Evolutionary conservation across 2,113 vertebrate genomes (phyloP).

Genomic region (Cololabis saira): DNA sequence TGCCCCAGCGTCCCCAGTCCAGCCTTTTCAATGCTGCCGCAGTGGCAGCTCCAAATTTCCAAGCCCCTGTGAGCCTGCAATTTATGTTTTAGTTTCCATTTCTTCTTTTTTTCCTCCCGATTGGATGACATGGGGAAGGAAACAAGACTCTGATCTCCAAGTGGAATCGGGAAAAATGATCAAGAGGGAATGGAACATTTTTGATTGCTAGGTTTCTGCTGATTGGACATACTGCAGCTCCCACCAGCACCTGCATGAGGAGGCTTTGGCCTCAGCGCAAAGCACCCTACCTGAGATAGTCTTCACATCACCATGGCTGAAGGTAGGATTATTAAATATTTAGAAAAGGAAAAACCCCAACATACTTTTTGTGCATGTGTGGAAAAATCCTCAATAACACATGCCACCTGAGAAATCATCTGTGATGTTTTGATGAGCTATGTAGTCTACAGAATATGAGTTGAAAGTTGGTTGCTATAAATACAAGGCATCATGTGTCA

Average conservation of each 20-base stretch:
- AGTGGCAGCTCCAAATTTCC: slow-evolving; percentile 65
- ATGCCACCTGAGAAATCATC: slow-evolving; percentile 2
- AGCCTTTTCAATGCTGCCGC: slow-evolving; percentile 68
- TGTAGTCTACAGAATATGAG: slow-evolving; percentile 36
- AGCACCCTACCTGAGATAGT: slow-evolving; percentile 44
- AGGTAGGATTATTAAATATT: slow-evolving; percentile 68
- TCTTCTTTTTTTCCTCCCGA: neutral
- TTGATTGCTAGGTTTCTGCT: slow-evolving; percentile 18
- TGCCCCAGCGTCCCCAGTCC: slow-evolving; percentile 47
- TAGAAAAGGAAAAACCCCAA: neutral
- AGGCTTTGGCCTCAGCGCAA: slow-evolving; percentile 33
- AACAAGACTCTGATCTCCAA: slow-evolving; percentile 36
- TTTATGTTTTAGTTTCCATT: slow-evolving; percentile 6
- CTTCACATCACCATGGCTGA: slow-evolving; percentile 69
- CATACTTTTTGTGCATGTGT: neutral
- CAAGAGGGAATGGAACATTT: slow-evolving; percentile 20
- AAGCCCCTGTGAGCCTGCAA: slow-evolving; percentile 22
- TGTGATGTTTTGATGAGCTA: slow-evolving; percentile 16
- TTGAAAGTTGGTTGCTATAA: slow-evolving; percentile 73
- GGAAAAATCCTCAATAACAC: slow-evolving; percentile 1
- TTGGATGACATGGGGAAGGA: slow-evolving; percentile 48
- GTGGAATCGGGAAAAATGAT: slow-evolving; percentile 61
- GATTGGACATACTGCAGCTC: slow-evolving; percentile 41
- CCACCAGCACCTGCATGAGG: slow-evolving; percentile 50
- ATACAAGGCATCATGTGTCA: slow-evolving; percentile 75